These are phyloP conservation scores for Scaptomyza montana DNA, from an alignment of 1,140 invertebrate genomes.

Conservation along the genomic window DNA sequence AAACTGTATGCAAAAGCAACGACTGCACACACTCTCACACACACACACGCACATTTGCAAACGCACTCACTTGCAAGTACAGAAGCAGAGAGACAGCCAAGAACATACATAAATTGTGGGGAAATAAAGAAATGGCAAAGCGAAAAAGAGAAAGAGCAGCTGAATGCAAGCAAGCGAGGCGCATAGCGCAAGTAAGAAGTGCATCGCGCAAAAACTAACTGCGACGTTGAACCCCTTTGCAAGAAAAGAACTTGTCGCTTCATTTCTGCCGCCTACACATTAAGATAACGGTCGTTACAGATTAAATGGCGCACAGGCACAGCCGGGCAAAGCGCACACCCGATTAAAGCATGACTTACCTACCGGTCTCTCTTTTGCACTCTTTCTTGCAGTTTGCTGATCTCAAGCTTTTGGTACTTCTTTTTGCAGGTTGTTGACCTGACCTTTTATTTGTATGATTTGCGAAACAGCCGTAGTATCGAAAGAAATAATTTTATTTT, in stretches of 20 bases:
- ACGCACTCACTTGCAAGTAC: neutral
- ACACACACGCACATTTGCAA: slow-evolving; percentile 13
- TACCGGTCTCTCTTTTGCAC: slow-evolving; percentile 40
- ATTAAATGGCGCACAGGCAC: slow-evolving; percentile 61
- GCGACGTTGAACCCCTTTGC: slow-evolving; percentile 32
- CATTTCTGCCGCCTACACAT: slow-evolving; percentile 32
- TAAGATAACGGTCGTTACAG: slow-evolving; percentile 66
- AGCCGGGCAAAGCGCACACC: slow-evolving; percentile 38
- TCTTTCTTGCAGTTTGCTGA: slow-evolving; percentile 8
- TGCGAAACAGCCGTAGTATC: slow-evolving; percentile 30
- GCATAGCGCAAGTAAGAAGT: slow-evolving; percentile 49
- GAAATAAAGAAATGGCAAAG: slow-evolving; percentile 40
- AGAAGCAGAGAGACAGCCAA: slow-evolving; percentile 12
- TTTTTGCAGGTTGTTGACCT: slow-evolving; percentile 4
- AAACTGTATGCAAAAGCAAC: slow-evolving; percentile 56
- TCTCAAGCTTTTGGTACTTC: neutral
- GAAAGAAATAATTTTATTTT: neutral
- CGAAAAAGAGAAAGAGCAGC: slow-evolving; percentile 2
- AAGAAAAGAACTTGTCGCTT: neutral
- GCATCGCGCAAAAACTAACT: slow-evolving; percentile 50
- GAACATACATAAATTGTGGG: slow-evolving; percentile 5
- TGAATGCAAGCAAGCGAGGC: slow-evolving; percentile 5
- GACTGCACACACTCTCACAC: slow-evolving; percentile 32
- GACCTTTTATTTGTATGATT: neutral
- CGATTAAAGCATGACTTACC: slow-evolving; percentile 66